Conservation (phyloP, 2,797 vertebrate species). For the Lateolabrax maculatus region DNA sequence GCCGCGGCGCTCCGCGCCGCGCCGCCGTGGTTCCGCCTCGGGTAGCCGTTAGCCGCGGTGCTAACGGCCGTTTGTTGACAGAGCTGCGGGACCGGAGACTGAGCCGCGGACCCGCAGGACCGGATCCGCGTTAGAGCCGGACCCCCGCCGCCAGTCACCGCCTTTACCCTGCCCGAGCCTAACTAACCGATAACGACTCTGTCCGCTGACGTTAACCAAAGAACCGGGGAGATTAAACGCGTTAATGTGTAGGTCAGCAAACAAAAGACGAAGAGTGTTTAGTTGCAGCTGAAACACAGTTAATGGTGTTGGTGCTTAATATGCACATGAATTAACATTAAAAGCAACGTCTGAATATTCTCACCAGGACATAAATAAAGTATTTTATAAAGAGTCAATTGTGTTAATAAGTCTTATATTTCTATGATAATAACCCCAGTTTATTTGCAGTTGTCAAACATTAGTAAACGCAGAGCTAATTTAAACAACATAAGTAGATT, state of each 20-base stretch:
- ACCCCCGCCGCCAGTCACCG: neutral
- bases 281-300: neutral
- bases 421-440: neutral
- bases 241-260: conserved; percentile 2
- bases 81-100: too few relatives aligned
- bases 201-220: neutral
- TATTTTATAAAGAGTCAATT: neutral
- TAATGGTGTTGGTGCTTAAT: fast-evolving
- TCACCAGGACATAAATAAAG: neutral
- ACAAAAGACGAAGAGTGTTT: neutral
- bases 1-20: too few relatives aligned
- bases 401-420: neutral
- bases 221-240: neutral
- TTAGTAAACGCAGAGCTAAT: neutral
- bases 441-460: neutral
- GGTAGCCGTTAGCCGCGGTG: conserved; percentile 63
- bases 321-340: neutral
- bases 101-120: too few relatives aligned
- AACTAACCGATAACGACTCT: conserved; percentile 29
- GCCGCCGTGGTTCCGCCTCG: conserved; percentile 43
- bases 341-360: neutral
- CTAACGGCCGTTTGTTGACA: conserved; percentile 76
- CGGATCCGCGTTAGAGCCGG: too few relatives aligned
- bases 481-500: neutral
- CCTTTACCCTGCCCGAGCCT: neutral